A percentile compares a stretch with the other conserved stretches of the same genome.
Evolutionary conservation across 2,113 vertebrate genomes (phyloP).

Genomic region (Siniperca knerii): DNA sequence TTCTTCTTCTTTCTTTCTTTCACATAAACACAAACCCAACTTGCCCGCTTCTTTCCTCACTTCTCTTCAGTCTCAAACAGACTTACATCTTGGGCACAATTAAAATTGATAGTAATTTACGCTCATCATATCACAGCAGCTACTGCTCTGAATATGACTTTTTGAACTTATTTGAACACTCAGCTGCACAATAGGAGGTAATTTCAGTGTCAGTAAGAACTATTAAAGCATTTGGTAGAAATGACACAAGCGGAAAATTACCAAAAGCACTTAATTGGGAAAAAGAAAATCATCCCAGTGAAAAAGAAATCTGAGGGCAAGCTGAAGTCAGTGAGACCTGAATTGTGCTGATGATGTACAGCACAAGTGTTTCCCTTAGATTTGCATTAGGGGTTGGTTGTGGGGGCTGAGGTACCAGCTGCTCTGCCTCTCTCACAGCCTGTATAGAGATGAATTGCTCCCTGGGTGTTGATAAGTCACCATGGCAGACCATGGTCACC

Average conservation of each 20-base stretch:
- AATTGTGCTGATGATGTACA: constrained; percentile 20
- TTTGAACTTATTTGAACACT: constrained; percentile 8
- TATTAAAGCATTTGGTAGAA: constrained; percentile 9
- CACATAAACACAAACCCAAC: constrained; percentile 15
- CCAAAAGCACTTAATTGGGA: not conserved
- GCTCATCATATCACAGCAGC: constrained; percentile 34
- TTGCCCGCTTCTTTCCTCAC: not conserved
- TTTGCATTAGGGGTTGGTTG: constrained; percentile 75
- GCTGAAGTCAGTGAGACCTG: constrained; percentile 28
- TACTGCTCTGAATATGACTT: not conserved
- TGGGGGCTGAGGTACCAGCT: constrained; percentile 77
- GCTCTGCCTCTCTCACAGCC: constrained; percentile 77
- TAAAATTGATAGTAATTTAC: constrained; percentile 17
- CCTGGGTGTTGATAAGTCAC: constrained; percentile 78
- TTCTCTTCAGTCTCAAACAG: not conserved
- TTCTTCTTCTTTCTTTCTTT: constrained; percentile 19
- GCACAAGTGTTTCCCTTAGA: constrained; percentile 35
- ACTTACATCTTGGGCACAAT: constrained; percentile 22
- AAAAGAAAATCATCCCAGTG: constrained; percentile 8
- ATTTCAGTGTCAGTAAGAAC: constrained; percentile 4
- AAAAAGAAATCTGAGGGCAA: not conserved
- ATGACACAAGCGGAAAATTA: constrained; percentile 30
- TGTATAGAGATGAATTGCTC: constrained; percentile 77
- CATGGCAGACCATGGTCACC: constrained; percentile 74
- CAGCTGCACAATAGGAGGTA: constrained; percentile 14